These are phyloP conservation scores for Otolemur crassicaudatus DNA, from an alignment of 2,797 vertebrate genomes.

Conservation along the genomic window DNA sequence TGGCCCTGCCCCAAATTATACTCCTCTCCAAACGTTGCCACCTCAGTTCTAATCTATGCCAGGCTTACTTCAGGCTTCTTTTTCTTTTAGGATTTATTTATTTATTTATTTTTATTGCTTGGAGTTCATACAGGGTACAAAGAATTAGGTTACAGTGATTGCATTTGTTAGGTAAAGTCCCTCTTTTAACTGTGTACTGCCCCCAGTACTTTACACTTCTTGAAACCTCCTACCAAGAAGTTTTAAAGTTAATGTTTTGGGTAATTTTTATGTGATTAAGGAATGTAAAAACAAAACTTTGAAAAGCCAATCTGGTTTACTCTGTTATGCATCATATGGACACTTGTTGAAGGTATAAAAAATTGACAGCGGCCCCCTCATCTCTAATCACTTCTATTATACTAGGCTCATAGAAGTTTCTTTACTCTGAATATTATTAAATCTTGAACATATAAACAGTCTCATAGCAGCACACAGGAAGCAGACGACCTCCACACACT, in stretches of 20 bases:
- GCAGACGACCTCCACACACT: neutral
- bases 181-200: too few relatives aligned
- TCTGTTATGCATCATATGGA: neutral
- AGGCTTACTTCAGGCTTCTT: neutral
- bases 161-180: too few relatives aligned
- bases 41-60: neutral
- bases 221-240: neutral
- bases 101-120: too few relatives aligned
- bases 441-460: neutral
- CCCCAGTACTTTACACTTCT: neutral
- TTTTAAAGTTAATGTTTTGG: neutral
- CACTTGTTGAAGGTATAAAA: neutral
- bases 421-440: neutral
- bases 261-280: neutral
- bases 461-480: neutral
- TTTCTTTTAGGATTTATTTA: too few relatives aligned
- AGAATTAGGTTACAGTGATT: too few relatives aligned
- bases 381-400: neutral
- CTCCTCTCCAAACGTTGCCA: rapidly evolving
- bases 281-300: neutral
- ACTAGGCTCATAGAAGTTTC: neutral
- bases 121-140: too few relatives aligned
- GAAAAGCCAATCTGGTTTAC: neutral
- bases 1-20: rapidly evolving
- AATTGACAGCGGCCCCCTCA: neutral